Conservation (phyloP, 1,140 invertebrate species). For the Calliphora vicina region DNA sequence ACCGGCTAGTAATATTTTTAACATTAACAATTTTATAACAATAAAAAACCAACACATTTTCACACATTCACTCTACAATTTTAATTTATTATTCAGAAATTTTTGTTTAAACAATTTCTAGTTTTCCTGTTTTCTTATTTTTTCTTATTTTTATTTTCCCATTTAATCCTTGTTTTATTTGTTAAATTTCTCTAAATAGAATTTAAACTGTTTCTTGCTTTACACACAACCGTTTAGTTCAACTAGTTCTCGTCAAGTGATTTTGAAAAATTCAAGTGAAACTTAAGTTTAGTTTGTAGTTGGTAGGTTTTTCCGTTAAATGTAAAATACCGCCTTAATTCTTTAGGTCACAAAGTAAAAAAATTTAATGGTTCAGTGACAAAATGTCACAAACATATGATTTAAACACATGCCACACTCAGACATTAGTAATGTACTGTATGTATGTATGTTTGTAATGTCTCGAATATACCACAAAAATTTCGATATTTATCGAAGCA, state of each 20-base stretch:
- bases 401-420: no score
- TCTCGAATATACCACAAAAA: not conserved
- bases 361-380: conserved; percentile 28
- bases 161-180: no score
- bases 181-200: not conserved
- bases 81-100: not conserved
- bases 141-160: no score
- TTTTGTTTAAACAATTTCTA: not conserved
- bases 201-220: conserved; percentile 8
- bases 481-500: conserved; percentile 56
- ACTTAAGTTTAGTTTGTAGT: not conserved
- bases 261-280: conserved; percentile 19
- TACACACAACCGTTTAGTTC: conserved; percentile 18
- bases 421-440: no score
- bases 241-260: not conserved
- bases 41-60: conserved; percentile 38
- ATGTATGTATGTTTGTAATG: not conserved
- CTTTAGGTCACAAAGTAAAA: conserved; percentile 14
- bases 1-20: conserved; percentile 45
- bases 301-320: not conserved
- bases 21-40: conserved; percentile 40
- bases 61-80: not conserved
- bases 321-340: not conserved
- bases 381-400: conserved; percentile 18
- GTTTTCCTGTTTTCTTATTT: no score